Base-by-base conservation (phyloP, 2,888 invertebrate species). In the Eilema depressum region DNA sequence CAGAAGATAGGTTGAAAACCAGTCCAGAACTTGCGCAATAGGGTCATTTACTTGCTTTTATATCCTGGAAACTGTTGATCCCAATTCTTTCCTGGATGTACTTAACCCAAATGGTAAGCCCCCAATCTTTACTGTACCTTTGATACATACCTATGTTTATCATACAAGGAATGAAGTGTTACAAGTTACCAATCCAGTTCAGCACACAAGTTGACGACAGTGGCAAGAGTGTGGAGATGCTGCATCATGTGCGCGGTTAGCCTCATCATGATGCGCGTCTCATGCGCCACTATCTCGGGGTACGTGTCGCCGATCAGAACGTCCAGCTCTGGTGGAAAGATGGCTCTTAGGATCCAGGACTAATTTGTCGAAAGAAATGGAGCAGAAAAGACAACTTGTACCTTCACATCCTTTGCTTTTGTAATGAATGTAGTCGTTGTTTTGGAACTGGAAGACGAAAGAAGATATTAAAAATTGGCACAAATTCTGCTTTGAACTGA, bases 211-310 rank as follows among this genome's bases (percentile, higher is more conserved):
- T 96, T 95, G 68, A 97, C 95, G 30, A 97, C 92, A 20, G 93
- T 92, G 0, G 96, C 87, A 4, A 98, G 90, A 0, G 95, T 89
- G 64, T 95, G 89, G 33, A 96, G 90, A 77, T 97, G 94, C 74
- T 96, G 96, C 78, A 97, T 91, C 28, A 98, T 95, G 71, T 96
- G 96, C 71, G 96, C 91, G 11, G 97, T 96, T 61, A 98, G 92
- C 17, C 96, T 91, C 87, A 97, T 95, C 96, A 98, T 97, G 83
- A 98, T 97, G 70, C 96, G 94, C 5, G 97, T 97, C 92, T 99
- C 98, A 80, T 97, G 97, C 73, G 97, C 97, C 82, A 97, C 96
- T 83, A 98, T 98, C 86, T 97, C 97, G 17, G 97, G 96, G 84
- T 97, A 96, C 56, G 97, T 96, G 91, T 98, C 98, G 56, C 98